phyloP scores from a whole-genome alignment of 2,888 invertebrate genomes.

The Drosophila cyrtoloma region DNA sequence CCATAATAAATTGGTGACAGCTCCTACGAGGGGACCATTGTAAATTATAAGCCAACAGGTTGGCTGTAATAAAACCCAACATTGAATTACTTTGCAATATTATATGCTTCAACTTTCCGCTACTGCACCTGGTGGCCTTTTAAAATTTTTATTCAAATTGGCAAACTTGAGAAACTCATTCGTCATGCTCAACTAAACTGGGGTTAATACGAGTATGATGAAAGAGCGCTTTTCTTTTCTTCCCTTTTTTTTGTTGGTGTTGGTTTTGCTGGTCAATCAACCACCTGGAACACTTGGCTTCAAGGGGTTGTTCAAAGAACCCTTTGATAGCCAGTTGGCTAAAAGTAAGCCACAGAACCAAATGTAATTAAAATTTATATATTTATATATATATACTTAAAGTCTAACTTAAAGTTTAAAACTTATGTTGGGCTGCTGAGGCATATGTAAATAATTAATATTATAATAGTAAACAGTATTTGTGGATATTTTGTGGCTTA shows the following conservation, averaged over 20 bases:
- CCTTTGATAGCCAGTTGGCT: constrained; percentile 27
- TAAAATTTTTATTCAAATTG: constrained; percentile 50
- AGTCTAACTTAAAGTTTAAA: background rate
- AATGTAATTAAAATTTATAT: constrained; percentile 63
- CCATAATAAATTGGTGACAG: constrained; percentile 61
- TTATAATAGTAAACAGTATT: no score
- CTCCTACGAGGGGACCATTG: background rate
- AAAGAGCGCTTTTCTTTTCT: constrained; percentile 16
- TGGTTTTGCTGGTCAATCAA: constrained; percentile 37
- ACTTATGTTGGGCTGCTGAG: background rate
- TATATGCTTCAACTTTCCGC: constrained; percentile 38
- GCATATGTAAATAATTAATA: no score
- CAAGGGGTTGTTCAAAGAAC: constrained; percentile 31
- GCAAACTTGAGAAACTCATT: constrained; percentile 54
- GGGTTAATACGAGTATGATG: constrained; percentile 39
- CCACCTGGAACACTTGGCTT: constrained; percentile 17
- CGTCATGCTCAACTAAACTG: constrained; percentile 66
- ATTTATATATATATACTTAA: no score
- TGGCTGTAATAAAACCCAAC: constrained; percentile 25
- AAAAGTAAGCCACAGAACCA: constrained; percentile 4
- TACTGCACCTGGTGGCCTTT: constrained; percentile 49
- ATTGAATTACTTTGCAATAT: constrained; percentile 45
- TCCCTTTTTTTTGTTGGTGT: background rate
- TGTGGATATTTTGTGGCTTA: no score
- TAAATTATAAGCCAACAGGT: constrained; percentile 59